Base-by-base conservation (phyloP, 2,888 invertebrate species). In the Caenorhabditis angaria region DNA sequence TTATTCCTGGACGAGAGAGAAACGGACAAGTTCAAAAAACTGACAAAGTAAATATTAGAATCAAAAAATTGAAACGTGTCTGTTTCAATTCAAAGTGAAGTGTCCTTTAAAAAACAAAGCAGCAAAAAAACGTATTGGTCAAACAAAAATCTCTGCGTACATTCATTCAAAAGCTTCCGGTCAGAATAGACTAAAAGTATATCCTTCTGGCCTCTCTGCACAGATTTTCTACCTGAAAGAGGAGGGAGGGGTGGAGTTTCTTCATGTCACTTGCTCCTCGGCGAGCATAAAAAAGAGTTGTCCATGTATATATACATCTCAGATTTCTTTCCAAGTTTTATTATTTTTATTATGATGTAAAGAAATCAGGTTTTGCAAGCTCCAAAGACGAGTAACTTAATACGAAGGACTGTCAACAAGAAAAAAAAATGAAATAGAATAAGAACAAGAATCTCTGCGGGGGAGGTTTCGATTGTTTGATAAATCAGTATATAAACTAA, bases 1-100 rank as follows among this genome's bases (percentile, higher is more conserved):
- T n/a, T n/a, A n/a, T n/a, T n/a, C n/a, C n/a, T 80, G 10, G 70
- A 77, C 67, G 41, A 41, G 18, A 41, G 18, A 41, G 18, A 41
- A 41, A 41, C 41, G 18, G 41, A 18, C 10, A 41, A 18, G 18
- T 41, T 41, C 14, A 14, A n/a, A n/a, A 41, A 41, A 41, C 41
- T 41, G 41, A 18, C 41, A 41, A 14, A 41, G 18, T 41, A 41
- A 41, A 41, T 18, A 41, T 18, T 10, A 41, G 41, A 41, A 14
- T 3, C 3, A 41, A 41, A 14, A 41, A 41, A 12, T 41, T 41
- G 41, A 41, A 41, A 41, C 41, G 41, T 41, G 41, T 41, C 41
- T 18, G 41, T 41, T 41, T 41, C 41, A 41, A 3, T 41, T 41
- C 18, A 18, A 18, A 14, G 10, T 41, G 41, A 41, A 41, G 41